Evolutionary conservation across 2,797 vertebrate species (phyloP), one percentile per base, ranked within the genome.

Genomic region (Eptatretus atami): DNA sequence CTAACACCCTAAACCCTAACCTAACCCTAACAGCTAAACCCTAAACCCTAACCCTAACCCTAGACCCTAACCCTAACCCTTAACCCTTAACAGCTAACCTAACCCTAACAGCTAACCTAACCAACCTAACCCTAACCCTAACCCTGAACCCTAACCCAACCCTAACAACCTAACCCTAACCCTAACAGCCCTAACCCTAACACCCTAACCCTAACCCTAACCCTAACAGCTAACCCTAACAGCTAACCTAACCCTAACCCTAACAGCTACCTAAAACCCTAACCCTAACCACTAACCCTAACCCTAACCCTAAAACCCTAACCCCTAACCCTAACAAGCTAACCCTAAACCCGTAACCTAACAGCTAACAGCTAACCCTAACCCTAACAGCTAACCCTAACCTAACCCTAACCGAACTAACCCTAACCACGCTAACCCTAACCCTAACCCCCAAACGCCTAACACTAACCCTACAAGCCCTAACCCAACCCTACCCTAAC

Each of bases 241-340:
- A 3, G 3, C 31, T 31, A 31, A 31, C 61, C 61, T 63, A 63
- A 63, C 61, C 61, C 61, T 63, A 63, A 63, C 61, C 61, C 61
- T 63, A 63, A 63, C n/a, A n/a, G n/a, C n/a, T n/a, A 12, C 61
- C 61, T 63, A n/a, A n/a, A 63, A 63, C 61, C 61, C 61, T 63
- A 63, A 63, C 61, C 61, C 31, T 31, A 31, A 31, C 31, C n/a
- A n/a, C 31, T 31, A 31, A 31, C 31, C 31, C 31, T 31, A 31
- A 31, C 31, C 61, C 31, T 63, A 63, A 63, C 61, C 61, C 61
- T 63, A 63, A 63, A 63, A 63, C 61, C 61, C 61, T 63, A 63
- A 63, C 60, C 61, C 61, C 15, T 13, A 63, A 19, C 61, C 61
- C 52, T 24, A 63, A 19, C n/a, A n/a, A n/a, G n/a, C n/a, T n/a